A percentile compares a stretch with the other conserved stretches of the same genome.
Conservation (phyloP, 1,140 invertebrate genomes). For the Doryteuthis pealeii region DNA sequence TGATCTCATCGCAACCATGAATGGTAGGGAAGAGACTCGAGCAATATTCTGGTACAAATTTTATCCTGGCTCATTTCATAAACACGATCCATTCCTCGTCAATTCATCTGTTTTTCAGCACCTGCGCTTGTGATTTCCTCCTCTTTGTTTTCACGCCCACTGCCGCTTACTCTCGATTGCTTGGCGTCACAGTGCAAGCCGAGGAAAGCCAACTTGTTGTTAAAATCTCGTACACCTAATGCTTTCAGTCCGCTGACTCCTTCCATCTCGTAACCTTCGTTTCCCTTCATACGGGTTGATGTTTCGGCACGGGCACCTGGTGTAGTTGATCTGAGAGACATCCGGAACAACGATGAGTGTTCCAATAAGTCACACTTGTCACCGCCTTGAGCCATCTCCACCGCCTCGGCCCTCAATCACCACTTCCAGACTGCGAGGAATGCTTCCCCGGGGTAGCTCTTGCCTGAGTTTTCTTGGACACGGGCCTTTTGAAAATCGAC, state of each 20-base stretch:
- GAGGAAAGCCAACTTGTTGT: constrained; percentile 93
- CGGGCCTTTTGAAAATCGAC: constrained; percentile 99
- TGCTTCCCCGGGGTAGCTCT: constrained; percentile 95
- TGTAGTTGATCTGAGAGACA: constrained; percentile 80
- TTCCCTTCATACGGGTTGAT: constrained; percentile 70
- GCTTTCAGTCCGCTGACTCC: constrained; percentile 90
- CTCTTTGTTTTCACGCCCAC: constrained; percentile 58
- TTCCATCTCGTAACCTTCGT: constrained; percentile 75
- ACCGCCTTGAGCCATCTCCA: constrained; percentile 92
- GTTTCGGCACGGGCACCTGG: constrained; percentile 82
- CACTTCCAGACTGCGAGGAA: constrained; percentile 93
- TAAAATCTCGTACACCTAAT: constrained; percentile 92
- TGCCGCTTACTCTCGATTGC: constrained; percentile 71
- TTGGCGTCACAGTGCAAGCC: constrained; percentile 88
- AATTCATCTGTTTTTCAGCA: constrained; percentile 91
- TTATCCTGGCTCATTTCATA: constrained; percentile 96
- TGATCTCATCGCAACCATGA: constrained; percentile 98
- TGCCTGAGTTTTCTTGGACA: constrained; percentile 96
- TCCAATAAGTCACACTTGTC: constrained; percentile 90
- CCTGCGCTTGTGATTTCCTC: constrained; percentile 75
- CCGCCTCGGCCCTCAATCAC: constrained; percentile 94
- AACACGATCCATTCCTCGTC: constrained; percentile 93
- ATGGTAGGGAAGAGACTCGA: constrained; percentile 94
- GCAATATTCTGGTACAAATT: constrained; percentile 92
- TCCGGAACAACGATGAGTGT: constrained; percentile 98